A percentile compares a stretch with the other conserved stretches of the same genome.
Conservation (phyloP, 2,888 invertebrate genomes). For the Nephrotoma flavescens region DNA sequence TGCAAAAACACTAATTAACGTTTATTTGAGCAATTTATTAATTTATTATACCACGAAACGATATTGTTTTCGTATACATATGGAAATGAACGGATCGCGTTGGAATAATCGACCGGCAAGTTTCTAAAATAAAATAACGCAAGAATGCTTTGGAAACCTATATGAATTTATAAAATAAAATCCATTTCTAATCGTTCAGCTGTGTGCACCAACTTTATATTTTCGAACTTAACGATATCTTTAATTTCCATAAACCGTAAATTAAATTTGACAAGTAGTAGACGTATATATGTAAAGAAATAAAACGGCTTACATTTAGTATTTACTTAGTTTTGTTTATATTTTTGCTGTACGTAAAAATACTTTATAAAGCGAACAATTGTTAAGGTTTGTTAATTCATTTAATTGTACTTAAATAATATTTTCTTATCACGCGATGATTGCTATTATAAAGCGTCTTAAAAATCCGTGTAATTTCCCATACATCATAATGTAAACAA, state of each 20-base stretch:
- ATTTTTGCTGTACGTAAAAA: not conserved
- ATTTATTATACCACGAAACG: no score
- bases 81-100: no score
- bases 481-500: not conserved
- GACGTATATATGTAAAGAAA: not conserved
- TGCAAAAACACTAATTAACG: no score
- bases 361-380: not conserved
- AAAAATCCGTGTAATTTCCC: not conserved
- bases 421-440: not conserved
- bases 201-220: no score
- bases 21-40: no score
- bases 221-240: not conserved
- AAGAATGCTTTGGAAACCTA: no score
- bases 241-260: not conserved
- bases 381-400: not conserved
- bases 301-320: not conserved
- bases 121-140: no score
- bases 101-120: no score
- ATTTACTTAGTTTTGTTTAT: not conserved
- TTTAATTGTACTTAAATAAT: not conserved
- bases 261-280: not conserved
- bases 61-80: no score
- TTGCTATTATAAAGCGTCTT: not conserved
- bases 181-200: no score
- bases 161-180: no score